Evolutionary conservation across 1,140 invertebrate species (phyloP).

Genomic region (Rhopalosiphum padi): DNA sequence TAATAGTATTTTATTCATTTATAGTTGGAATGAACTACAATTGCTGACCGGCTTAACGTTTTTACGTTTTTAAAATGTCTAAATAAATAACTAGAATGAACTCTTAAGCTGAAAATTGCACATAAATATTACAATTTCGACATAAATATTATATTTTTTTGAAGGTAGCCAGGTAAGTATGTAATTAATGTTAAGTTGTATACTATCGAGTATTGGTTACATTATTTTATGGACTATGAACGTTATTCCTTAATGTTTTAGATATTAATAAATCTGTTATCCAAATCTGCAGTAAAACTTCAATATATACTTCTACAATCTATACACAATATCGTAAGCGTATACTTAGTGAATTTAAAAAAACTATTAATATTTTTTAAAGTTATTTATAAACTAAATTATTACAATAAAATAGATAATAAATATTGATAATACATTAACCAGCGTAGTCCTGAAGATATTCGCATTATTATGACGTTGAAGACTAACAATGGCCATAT

Average conservation of each 20-base stretch:
- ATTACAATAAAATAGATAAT: no score
- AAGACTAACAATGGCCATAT: no score
- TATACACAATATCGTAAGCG: no score
- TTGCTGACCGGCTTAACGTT: neutral
- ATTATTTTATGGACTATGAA: neutral
- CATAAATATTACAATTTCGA: neutral
- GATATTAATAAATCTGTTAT: neutral
- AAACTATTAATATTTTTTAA: no score
- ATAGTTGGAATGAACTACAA: neutral
- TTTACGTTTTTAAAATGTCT: neutral
- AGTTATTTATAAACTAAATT: no score
- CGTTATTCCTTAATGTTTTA: neutral
- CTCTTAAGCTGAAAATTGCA: neutral
- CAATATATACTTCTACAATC: no score
- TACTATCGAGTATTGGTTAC: neutral
- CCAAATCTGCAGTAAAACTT: neutral
- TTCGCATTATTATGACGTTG: no score
- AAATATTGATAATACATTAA: no score
- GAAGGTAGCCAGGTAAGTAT: neutral
- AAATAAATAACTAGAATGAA: neutral
- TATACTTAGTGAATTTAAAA: no score
- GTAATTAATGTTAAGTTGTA: neutral
- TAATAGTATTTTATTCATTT: neutral
- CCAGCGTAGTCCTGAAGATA: no score
- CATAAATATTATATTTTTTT: neutral